Base-by-base conservation (phyloP, 2,888 invertebrate genomes). In the Megalurothrips usitatus region DNA sequence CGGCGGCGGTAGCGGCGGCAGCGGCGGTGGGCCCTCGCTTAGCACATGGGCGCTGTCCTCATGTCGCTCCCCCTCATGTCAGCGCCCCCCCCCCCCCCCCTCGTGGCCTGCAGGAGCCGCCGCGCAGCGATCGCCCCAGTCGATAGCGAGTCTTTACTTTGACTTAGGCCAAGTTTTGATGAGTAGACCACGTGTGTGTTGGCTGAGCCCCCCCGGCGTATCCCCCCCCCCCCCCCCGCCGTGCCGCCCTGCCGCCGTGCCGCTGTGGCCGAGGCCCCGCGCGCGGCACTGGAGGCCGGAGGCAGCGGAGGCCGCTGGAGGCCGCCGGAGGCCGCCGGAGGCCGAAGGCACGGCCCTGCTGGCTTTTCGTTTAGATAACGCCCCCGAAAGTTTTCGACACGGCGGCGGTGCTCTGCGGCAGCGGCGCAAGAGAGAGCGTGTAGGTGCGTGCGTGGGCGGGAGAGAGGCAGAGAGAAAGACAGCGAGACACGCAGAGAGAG, bases 151-250 rank as follows among this genome's bases (percentile, higher is more conserved):
- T 58, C 58, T 58, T 58, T 58, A n/a, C 17, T 43, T 17, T 58
- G 68, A 75, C 68, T 75, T 75, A 26, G 68, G 26, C 68, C 68
- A 75, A 75, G 68, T 26, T 75, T 26, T 26, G 26, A 75, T 26
- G 68, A 26, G 68, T 75, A 26, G 26, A 58, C 58, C n/a, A 58
- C 58, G 58, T 58, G 58, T 58, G 58, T 58, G 58, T 43, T 43
- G 6, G 58, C 58, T 14, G 17, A 14, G 58, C 58, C n/a, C 58
- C 58, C 58, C 52, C 52, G 52, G 52, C n/a, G n/a, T n/a, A 6
- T 43, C 34, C 34, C 34, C 34, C n/a, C n/a, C n/a, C n/a, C n/a
- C n/a, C n/a, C n/a, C n/a, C n/a, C n/a, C 34, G 58, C 58, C 58
- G 11, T 11, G 58, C 58, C 14, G 58, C 3, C n/a, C n/a, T n/a